Evolutionary conservation across 2,888 invertebrate genomes (phyloP), one percentile per base, ranked within the genome.

Genomic region (Sphinx pinastri): DNA sequence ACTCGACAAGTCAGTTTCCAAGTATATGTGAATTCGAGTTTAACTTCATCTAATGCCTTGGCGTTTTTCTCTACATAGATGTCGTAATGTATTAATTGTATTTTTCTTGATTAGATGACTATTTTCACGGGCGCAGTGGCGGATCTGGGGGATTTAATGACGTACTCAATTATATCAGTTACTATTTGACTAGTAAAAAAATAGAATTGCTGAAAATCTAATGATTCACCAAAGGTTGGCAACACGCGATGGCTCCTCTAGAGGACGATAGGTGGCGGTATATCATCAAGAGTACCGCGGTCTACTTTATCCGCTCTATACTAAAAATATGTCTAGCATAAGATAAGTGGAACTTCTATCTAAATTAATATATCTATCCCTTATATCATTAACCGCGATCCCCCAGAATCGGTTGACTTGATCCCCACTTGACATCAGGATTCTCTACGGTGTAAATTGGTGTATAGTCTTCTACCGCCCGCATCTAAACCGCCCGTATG

Each of bases 11-110:
- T 13, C 45, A 63, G 11, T 47, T 47, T 19, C 19, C 19, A 55
- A 19, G 63, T n/a, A 19, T 47, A 19, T 19, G 45, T 60, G 60
- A 60, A 60, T 38, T 45, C 12, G 6, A 63, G 13, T 47, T 60
- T 19, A 47, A 63, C 49, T 49, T 47, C 63, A 63, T 19, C 63
- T 63, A 63, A 49, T 11, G 63, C 63, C 63, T 47, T 49, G 63
- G 63, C 63, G 63, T 63, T 63, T 63, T 63, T 63, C 63, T 63
- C 63, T 63, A 1, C 63, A 63, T 63, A 63, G 63, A 49, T 31
- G 13, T 25, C 38, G 38, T 38, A 63, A 25, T 63, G 47, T n/a
- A 63, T 63, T 12, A 49, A 49, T 13, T 63, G 19, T 63, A 63
- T 47, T 63, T 63, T 63, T 49, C 63, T 13, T 63, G 6, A 49